Base-by-base conservation (phyloP, 2,888 invertebrate genomes). In the Anorthoa munda region DNA sequence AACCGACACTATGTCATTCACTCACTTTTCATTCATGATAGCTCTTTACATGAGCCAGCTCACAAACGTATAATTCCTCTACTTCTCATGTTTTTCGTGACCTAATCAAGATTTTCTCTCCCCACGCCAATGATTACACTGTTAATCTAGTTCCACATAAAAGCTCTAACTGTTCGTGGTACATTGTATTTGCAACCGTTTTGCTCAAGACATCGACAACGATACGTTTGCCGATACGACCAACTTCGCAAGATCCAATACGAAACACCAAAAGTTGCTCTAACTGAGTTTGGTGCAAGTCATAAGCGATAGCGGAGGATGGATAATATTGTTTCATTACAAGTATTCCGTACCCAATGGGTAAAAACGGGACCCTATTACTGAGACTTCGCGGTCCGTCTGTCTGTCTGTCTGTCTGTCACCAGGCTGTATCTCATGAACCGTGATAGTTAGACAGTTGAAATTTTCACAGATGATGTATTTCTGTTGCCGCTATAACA, bases 181-280 rank as follows among this genome's bases (percentile, higher is more conserved):
- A 79, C 85, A 81, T 86, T 80, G 82, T 85, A 70, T 74, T 78
- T 67, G 72, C 80, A 67, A 79, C 65, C 72, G 77, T 79, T 86
- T 84, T 77, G 80, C 78, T 79, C 85, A 81, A 89, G 86, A 88
- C 90, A 90, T 90, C 86, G 89, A 79, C 81, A 75, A 78, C 85
- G 91, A 91, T 91, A 90, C 90, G 90, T 89, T 88, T 77, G 79
- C 82, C 87, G 93, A 93, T 93, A 93, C 85, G 86, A 84, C 83
- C 75, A 92, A 93, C 91, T 93, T 93, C 86, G 83, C 83, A 90
- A 93, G 87, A 86, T 87, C 86, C 86, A 86, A 86, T 86, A 92
- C 92, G 88, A 90, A 87, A 85, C 83, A 87, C 90, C 92, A 85
- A 91, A 93, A 93, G 90, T 93, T 92, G 84, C 81, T 84, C 84